Percentiles rank a stretch among this genome's conserved stretches.
Conservation (phyloP, 2,113 vertebrate species). For the Copsychus sechellarum region DNA sequence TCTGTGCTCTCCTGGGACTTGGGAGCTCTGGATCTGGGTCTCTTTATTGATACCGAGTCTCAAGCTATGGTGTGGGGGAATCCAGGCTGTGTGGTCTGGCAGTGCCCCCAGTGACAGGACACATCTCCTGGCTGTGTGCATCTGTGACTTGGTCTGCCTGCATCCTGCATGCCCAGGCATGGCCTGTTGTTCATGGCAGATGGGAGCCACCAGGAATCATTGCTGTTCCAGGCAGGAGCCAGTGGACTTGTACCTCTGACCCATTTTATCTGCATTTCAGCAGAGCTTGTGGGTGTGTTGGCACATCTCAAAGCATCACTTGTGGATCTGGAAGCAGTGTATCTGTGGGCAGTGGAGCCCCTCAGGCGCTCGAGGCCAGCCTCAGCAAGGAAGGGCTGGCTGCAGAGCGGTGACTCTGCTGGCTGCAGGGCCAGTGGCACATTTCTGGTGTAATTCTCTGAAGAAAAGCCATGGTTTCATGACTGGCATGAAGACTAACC, state of each 20-base stretch:
- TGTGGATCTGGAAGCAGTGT: not conserved
- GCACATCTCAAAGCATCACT: not conserved
- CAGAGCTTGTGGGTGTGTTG: not conserved
- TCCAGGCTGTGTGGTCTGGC: not conserved
- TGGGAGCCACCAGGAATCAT: not conserved
- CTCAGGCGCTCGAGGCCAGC: not conserved
- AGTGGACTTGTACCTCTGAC: not conserved
- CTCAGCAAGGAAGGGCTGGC: not conserved
- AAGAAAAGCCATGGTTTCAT: not conserved
- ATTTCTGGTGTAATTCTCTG: not conserved
- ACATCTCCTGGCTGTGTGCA: not conserved
- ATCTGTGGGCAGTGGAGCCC: not conserved
- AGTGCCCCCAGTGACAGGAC: not conserved
- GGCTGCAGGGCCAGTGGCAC: not conserved
- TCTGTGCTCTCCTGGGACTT: not conserved
- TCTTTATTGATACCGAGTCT: rapidly evolving
- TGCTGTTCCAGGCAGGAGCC: not conserved
- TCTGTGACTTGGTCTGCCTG: not conserved
- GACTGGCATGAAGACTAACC: not conserved
- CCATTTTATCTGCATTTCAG: not conserved
- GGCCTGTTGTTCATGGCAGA: not conserved
- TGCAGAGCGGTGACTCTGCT: not conserved
- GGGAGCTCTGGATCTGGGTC: not conserved
- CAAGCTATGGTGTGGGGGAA: not conserved
- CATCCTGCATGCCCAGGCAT: not conserved